Evolutionary conservation across 2,113 vertebrate genomes (phyloP), one percentile per base, ranked within the genome.

Genomic region (Anolis carolinensis): DNA sequence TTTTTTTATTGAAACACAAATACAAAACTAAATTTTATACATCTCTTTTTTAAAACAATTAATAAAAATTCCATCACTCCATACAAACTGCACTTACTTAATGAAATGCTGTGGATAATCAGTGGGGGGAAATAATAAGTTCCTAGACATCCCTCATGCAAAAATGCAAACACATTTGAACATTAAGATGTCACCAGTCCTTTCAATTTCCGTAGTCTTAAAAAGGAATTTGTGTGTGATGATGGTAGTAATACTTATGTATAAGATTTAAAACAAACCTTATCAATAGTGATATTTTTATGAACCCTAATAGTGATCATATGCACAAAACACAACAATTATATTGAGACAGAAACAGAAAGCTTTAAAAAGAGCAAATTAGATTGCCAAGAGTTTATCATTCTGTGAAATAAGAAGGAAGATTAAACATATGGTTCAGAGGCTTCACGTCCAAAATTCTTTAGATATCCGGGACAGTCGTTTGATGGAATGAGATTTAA

Each of bases 11-110:
- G 95, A 84, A 86, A 91, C 93, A 85, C 78, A 21, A 78, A 85
- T 95, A 95, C 86, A 94, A 95, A 96, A 85, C 89, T 93, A 88
- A 91, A 87, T 89, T 88, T 78, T 94, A 96, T 63, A 95, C 95
- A 94, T 73, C 84, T 73, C 44, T 65, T 14, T 16, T 90, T 92
- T 94, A 75, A 83, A 86, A 85, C 91, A 27, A 91, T 85, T 91
- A 93, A 82, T 94, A 85, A 92, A 93, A 93, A 68, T 85, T 83
- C 39, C 86, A 76, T 83, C 93, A 34, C 87, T 75, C 55, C 91
- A 75, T 55, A 39, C 20, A 55, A 84, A 87, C 11, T 59, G 25
- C 89, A 89, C 89, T 86, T 87, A 76, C 27, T 94, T 90, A 67
- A 85, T 90, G 94, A 93, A 34, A 90, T 77, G 77, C 77, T 85